Evolutionary conservation across 2,888 invertebrate genomes (phyloP).

Genomic region (Dryobotodes eremita): DNA sequence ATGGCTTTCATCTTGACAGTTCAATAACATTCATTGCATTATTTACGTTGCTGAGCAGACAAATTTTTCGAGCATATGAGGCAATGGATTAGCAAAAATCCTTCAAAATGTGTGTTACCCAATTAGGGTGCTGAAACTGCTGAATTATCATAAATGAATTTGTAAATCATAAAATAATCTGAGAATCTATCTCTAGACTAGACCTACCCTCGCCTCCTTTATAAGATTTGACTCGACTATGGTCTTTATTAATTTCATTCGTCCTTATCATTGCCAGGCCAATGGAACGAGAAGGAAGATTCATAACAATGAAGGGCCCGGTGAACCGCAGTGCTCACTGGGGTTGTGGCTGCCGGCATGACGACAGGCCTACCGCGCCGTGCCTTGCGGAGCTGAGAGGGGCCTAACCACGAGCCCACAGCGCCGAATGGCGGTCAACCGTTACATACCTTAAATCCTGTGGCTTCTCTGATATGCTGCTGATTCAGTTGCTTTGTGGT

Average conservation of each 20-base stretch:
- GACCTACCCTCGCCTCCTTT: not conserved
- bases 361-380: slow-evolving; percentile 12
- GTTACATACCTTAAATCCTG: slow-evolving; percentile 36
- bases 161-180: not conserved
- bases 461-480: slow-evolving; percentile 34
- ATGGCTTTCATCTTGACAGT: too few relatives aligned
- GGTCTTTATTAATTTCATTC: not conserved
- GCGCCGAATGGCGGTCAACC: slow-evolving; percentile 46
- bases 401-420: slow-evolving; percentile 51
- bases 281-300: slow-evolving; percentile 18
- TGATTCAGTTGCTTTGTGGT: slow-evolving; percentile 11
- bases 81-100: too few relatives aligned
- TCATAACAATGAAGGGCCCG: slow-evolving; percentile 27
- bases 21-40: too few relatives aligned
- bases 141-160: not conserved
- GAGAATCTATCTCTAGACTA: not conserved
- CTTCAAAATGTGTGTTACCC: too few relatives aligned
- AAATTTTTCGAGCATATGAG: too few relatives aligned
- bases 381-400: slow-evolving; percentile 6
- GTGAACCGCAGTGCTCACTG: slow-evolving; percentile 32
- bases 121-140: too few relatives aligned
- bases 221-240: not conserved
- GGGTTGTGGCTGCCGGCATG: slow-evolving; percentile 39
- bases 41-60: too few relatives aligned
- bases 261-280: slow-evolving; percentile 20